phyloP scores from a whole-genome alignment of 2,113 vertebrate species.

The Myotis lucifugus region DNA sequence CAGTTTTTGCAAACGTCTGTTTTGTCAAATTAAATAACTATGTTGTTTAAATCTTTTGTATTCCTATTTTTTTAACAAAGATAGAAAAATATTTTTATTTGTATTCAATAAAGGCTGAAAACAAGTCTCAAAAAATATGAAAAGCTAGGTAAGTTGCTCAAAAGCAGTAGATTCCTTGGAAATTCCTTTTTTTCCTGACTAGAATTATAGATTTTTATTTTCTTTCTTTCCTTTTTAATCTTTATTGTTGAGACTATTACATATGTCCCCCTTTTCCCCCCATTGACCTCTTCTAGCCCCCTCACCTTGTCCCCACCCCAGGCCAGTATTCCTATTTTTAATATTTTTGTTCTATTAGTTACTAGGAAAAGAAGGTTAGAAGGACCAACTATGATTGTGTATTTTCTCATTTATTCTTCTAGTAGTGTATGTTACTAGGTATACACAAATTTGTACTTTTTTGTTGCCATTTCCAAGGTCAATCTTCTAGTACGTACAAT shows the following conservation, averaged over 20 bases:
- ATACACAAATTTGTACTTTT: not conserved
- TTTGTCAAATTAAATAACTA: not conserved
- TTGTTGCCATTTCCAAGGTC: not conserved
- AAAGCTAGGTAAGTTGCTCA: conserved; percentile 38
- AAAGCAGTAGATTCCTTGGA: conserved; percentile 45
- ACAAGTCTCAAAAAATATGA: conserved; percentile 44
- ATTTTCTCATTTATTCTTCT: not conserved
- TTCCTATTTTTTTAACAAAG: not conserved
- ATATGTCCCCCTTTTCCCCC: too few species aligned
- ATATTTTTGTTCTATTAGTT: not conserved
- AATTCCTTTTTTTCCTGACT: not conserved
- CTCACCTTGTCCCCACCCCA: too few species aligned
- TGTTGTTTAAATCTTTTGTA: not conserved
- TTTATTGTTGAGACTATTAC: too few species aligned
- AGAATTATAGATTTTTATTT: too few species aligned
- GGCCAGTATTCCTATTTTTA: not conserved
- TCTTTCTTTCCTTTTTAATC: too few species aligned
- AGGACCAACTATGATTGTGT: not conserved
- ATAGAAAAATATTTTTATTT: conserved; percentile 41
- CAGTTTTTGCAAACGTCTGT: not conserved
- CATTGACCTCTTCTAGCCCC: too few species aligned
- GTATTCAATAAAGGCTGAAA: conserved; percentile 52
- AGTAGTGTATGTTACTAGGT: not conserved
- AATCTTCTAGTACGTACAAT: not conserved
- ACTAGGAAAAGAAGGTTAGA: not conserved